These are phyloP conservation scores for Anableps anableps DNA, from an alignment of 2,797 vertebrate genomes.

Conservation along the genomic window DNA sequence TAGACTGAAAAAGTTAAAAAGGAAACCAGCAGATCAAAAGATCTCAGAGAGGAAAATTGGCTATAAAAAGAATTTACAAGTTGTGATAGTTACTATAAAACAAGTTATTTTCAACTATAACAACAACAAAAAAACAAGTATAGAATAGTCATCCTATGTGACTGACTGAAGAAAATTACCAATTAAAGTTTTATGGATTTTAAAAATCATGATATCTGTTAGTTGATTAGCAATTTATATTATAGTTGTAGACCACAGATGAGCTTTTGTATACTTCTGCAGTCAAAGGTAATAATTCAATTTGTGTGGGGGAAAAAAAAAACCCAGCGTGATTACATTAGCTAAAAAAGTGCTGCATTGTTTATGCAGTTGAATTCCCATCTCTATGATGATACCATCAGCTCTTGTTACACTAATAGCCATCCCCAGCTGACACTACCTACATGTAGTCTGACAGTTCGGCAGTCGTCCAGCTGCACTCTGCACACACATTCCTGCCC, in stretches of 20 bases:
- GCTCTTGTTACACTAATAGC: conserved; percentile 55
- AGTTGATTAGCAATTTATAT: neutral
- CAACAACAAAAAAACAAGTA: neutral
- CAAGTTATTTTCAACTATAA: neutral
- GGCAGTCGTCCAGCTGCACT: conserved; percentile 54
- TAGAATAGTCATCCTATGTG: neutral
- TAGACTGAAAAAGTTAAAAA: neutral
- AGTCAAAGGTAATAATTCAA: neutral
- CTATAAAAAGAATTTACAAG: neutral
- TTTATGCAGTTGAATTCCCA: conserved; percentile 39
- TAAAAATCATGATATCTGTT: neutral
- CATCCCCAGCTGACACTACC: conserved; percentile 42
- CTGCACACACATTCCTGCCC: conserved; percentile 48
- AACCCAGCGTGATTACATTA: neutral
- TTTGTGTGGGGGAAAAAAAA: neutral
- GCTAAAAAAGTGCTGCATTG: conserved; percentile 12
- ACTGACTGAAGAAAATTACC: neutral
- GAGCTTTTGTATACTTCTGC: neutral
- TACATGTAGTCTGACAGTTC: conserved; percentile 51
- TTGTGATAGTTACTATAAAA: neutral
- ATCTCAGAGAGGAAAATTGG: neutral
- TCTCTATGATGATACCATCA: conserved; percentile 46
- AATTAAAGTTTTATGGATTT: neutral
- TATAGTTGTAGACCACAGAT: neutral
- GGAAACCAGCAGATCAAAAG: neutral